Base-by-base conservation (phyloP, 2,113 vertebrate genomes). In the Alexandromys fortis region DNA sequence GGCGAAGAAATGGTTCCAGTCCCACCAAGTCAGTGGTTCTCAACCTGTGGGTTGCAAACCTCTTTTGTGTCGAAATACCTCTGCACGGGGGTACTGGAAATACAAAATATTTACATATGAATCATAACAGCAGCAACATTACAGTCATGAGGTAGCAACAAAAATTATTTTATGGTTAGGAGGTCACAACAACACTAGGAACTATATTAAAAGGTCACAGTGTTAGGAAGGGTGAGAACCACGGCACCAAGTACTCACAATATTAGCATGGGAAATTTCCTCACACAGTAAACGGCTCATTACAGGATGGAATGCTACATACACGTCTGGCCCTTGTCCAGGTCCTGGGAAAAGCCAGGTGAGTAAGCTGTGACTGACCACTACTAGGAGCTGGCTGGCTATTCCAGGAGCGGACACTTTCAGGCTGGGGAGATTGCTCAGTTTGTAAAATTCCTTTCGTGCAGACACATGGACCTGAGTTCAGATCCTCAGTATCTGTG, bases 281-380 rank as follows among this genome's bases (percentile, higher is more conserved):
- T 45, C 30, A 65, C 70, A 11, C 21, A 21, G 42, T 4, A 3
- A 38, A 2, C 2, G 67, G 49, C 67, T 61, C 77, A 21, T 1
- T 7, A 7, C 14, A 1, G 10, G 52, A 6, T 3, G 14, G 12
- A 47, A 3, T 22, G 26, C 38, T 65, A 93, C 49, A 30, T 21
- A 7, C 0, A 0, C 28, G 45, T 21, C n/a, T 4, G 26, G 28
- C 16, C 5, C 35, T 2, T 1, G 13, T 47, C 3, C 7, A 87
- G 30, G 42, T 14, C 26, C 70, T 30, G 5, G 30, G 82, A 42
- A 26, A 75, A 89, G 45, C 42, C 16, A 21, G 70, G 14, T 35
- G 88, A 87, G 65, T 2, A 45, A 76, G 26, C 22, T 5, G 10
- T 7, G 58, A 47, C 63, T 22, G 58, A 35, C n/a, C 61, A 13